Evolutionary conservation across 2,113 vertebrate genomes (phyloP).

Genomic region (Buteo buteo): DNA sequence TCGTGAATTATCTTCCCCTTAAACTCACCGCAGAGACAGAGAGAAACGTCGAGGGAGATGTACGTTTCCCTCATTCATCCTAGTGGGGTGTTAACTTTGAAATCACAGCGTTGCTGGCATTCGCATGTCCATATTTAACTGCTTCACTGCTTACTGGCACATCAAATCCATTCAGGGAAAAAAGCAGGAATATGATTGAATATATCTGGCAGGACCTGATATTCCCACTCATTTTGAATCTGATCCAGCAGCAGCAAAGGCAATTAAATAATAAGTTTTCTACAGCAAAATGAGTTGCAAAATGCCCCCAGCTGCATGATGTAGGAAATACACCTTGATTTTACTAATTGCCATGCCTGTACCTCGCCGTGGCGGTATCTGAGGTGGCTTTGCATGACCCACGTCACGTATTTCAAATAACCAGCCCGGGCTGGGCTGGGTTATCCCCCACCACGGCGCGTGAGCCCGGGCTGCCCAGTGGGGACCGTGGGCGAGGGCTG

Average conservation of each 20-base stretch:
- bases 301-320: constrained; percentile 64
- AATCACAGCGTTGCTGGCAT: not conserved
- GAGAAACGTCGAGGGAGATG: not conserved
- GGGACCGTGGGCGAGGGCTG: not conserved
- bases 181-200: constrained; percentile 19
- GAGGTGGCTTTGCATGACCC: not conserved
- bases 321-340: constrained; percentile 60
- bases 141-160: constrained; percentile 39
- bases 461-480: not conserved
- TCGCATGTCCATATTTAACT: not conserved
- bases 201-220: constrained; percentile 48
- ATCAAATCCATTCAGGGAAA: not conserved
- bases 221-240: constrained; percentile 50
- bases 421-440: not conserved
- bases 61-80: not conserved
- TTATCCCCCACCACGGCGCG: not conserved
- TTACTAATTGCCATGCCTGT: constrained; percentile 4
- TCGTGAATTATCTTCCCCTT: not conserved
- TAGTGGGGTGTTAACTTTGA: not conserved
- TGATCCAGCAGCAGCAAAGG: constrained; percentile 41
- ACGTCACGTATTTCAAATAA: rapidly evolving
- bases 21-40: not conserved
- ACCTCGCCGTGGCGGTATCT: not conserved
- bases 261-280: constrained; percentile 59
- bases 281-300: constrained; percentile 17